Evolutionary conservation across 2,888 invertebrate species (phyloP).

Genomic region (Empis livida): DNA sequence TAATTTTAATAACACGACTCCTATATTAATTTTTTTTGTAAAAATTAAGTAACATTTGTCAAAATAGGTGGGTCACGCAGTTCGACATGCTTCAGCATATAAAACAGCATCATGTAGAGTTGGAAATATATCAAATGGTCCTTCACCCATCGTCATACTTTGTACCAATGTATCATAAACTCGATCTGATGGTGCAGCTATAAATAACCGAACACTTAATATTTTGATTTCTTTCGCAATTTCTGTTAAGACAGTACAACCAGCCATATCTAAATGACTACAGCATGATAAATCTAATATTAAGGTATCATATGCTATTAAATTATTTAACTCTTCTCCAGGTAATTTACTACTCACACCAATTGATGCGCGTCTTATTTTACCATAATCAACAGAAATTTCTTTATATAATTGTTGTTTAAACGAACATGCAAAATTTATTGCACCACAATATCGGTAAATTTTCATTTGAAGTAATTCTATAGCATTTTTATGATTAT

Average conservation of each 20-base stretch:
- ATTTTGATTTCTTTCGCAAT: constrained; percentile 40
- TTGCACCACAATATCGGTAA: constrained; percentile 51
- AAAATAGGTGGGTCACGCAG: constrained; percentile 19
- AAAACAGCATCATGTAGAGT: constrained; percentile 51
- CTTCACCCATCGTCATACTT: constrained; percentile 30
- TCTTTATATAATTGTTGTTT: constrained; percentile 40
- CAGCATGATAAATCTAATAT: constrained; percentile 51
- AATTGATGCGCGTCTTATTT: constrained; percentile 15
- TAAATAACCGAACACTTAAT: constrained; percentile 40
- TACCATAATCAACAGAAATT: constrained; percentile 39
- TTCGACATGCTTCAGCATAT: constrained; percentile 31
- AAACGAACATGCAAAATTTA: constrained; percentile 55
- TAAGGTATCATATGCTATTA: constrained; percentile 22
- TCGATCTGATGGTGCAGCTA: constrained; percentile 42
- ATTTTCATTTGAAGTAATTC: constrained; percentile 53
- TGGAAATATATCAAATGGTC: constrained; percentile 41
- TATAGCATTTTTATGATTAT: constrained; percentile 47
- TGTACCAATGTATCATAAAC: constrained; percentile 31
- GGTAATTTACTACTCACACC: constrained; percentile 7
- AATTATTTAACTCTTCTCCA: constrained; percentile 4
- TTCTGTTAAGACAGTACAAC: constrained; percentile 41
- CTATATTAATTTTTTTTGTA: no score
- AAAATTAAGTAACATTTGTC: no score
- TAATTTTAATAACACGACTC: no score
- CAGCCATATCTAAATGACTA: constrained; percentile 50